Base-by-base conservation (phyloP, 1,140 invertebrate genomes). In the Pygmarrhopalites habei region DNA sequence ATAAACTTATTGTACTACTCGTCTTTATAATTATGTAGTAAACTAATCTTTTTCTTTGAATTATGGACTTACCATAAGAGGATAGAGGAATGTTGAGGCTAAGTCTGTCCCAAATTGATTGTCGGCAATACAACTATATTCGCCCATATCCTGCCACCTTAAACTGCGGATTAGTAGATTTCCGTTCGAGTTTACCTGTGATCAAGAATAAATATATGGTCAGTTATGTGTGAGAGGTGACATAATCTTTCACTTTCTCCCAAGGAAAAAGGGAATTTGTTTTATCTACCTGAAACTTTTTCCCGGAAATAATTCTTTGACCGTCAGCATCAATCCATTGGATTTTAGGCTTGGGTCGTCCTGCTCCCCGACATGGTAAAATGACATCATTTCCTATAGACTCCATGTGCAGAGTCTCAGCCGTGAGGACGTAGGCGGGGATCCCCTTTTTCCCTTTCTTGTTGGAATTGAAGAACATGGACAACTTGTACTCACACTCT, bases 61-160 rank as follows among this genome's bases (percentile, higher is more conserved):
- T n/a, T n/a, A n/a, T n/a, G n/a, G n/a, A n/a, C 77, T 79, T 76
- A 83, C 82, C 75, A 79, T 72, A 75, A 86, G 77, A 14, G 89
- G 87, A 73, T 92, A 92, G 10, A 92, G 73, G 76, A 92, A 92
- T 17, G 87, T 87, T 23, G 80, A 77, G 1, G 78, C 78, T 2
- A 77, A 75, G 67, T 87, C 86, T 52, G 82, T 78, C 12, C 85
- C 86, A 30, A 80, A 75, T 1, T 75, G 58, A 74, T 89, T 90
- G 62, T 81, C 79, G 3, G 85, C 87, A 1, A 82, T 19, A 41
- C 77, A 93, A 2, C 79, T 83, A 77, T 85, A 92, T 12, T 77
- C 78, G 28, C 88, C 89, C 88, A 92, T 91, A 72, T 91, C 86
- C 15, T 78, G 75, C 86, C 87, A 92, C 19, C 76, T 77, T 17